Evolutionary conservation across 1,140 invertebrate species (phyloP).

Genomic region (Paraescarpia echinospica): DNA sequence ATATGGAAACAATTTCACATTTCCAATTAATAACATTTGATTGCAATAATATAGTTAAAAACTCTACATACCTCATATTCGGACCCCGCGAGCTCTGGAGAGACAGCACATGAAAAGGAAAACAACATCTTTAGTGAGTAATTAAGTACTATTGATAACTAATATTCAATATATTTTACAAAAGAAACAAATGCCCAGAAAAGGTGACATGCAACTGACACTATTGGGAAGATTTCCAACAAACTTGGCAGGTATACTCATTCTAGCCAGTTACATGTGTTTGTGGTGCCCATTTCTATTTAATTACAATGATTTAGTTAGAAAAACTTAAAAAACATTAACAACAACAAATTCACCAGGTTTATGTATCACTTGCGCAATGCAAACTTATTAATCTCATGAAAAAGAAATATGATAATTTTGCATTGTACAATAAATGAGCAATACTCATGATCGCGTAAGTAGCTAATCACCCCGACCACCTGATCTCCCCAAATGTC

Average conservation of each 20-base stretch:
- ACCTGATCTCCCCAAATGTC: not conserved
- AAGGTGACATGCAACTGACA: not conserved
- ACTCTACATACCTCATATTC: not conserved
- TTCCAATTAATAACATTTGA: not conserved
- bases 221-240: not conserved
- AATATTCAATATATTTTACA: not conserved
- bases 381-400: no score
- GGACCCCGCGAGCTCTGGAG: not conserved
- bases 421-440: no score
- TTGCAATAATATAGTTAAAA: not conserved
- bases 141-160: not conserved
- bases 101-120: not conserved
- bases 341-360: not conserved
- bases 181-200: not conserved
- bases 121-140: not conserved
- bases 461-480: no score
- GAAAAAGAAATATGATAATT: no score
- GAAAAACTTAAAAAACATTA: not conserved
- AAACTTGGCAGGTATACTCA: not conserved
- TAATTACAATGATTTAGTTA: no score
- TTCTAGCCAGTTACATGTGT: no score
- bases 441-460: no score
- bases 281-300: no score
- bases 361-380: not conserved
- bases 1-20: no score